Evolutionary conservation across 1,140 invertebrate genomes (phyloP).

Genomic region (Vanessa tameamea): DNA sequence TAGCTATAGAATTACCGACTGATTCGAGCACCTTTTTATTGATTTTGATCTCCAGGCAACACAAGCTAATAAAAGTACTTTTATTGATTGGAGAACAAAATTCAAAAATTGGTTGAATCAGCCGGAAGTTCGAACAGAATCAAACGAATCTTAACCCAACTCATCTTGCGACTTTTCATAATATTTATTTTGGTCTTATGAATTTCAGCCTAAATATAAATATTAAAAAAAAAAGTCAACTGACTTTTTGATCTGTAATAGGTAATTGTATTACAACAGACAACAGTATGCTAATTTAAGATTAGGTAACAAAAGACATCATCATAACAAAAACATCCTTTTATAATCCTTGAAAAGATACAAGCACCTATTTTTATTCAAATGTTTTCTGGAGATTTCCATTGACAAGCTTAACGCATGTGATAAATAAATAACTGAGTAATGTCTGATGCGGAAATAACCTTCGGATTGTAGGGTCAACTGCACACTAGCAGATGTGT

Average conservation of each 20-base stretch:
- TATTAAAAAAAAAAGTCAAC: not conserved
- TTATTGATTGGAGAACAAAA: too few relatives aligned
- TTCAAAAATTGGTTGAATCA: too few relatives aligned
- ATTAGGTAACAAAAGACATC: not conserved
- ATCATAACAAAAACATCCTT: not conserved
- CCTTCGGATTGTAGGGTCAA: not conserved
- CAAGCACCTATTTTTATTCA: not conserved
- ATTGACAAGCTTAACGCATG: not conserved
- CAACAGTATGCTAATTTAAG: not conserved
- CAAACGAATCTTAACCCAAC: too few relatives aligned
- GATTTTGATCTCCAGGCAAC: too few relatives aligned
- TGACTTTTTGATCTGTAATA: not conserved
- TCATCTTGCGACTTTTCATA: too few relatives aligned
- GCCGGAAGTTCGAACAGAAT: too few relatives aligned
- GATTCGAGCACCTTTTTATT: too few relatives aligned
- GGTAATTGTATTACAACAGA: not conserved
- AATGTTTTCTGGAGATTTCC: not conserved
- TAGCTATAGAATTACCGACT: too few relatives aligned
- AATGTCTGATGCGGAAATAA: not conserved
- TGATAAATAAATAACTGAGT: not conserved
- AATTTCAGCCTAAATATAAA: too few relatives aligned
- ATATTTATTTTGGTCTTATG: too few relatives aligned
- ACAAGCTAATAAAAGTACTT: too few relatives aligned
- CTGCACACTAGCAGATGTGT: too few relatives aligned
- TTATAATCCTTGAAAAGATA: not conserved